Base-by-base conservation (phyloP, 30 jellyfish, hydroid and myxozoan genomes). In the Clytia hemisphaerica region DNA sequence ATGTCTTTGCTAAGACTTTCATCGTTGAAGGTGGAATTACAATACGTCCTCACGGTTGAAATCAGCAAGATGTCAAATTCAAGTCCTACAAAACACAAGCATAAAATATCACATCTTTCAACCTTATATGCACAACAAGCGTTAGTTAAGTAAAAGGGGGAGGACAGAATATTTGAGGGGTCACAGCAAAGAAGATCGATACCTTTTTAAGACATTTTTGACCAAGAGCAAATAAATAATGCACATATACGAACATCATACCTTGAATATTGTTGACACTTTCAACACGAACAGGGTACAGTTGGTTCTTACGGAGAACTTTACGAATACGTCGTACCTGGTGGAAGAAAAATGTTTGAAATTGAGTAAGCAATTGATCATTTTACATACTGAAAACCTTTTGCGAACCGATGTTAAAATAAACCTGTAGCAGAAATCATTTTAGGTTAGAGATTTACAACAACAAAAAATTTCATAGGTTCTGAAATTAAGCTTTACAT, bases 191-290 rank as follows among this genome's bases (percentile, higher is more conserved):
- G n/a, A n/a, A n/a, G n/a, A n/a, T n/a, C n/a, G n/a, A n/a, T n/a
- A n/a, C n/a, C n/a, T n/a, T n/a, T n/a, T n/a, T n/a, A n/a, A n/a
- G n/a, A n/a, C n/a, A n/a, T n/a, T n/a, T n/a, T n/a, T n/a, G n/a
- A n/a, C n/a, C n/a, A n/a, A n/a, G n/a, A n/a, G n/a, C n/a, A n/a
- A n/a, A n/a, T n/a, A n/a, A n/a, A n/a, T n/a, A n/a, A n/a, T n/a
- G n/a, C n/a, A n/a, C n/a, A n/a, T n/a, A n/a, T 16, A 14, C 14
- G 67, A 10, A 53, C 15, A 15, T 12, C 28, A 12, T 44, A 67
- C 94, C 94, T 80, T 80, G 94, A 10, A 80, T 77, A 36, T 80
- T 80, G 71, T 71, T 61, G 60, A 80, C 86, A 31, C 70, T 80
- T 53, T 80, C 94, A 16, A 80, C 94, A n/a, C 87, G 46, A 12